These are phyloP conservation scores for Cantharis lateralis DNA, from an alignment of 2,888 invertebrate genomes.

Conservation along the genomic window DNA sequence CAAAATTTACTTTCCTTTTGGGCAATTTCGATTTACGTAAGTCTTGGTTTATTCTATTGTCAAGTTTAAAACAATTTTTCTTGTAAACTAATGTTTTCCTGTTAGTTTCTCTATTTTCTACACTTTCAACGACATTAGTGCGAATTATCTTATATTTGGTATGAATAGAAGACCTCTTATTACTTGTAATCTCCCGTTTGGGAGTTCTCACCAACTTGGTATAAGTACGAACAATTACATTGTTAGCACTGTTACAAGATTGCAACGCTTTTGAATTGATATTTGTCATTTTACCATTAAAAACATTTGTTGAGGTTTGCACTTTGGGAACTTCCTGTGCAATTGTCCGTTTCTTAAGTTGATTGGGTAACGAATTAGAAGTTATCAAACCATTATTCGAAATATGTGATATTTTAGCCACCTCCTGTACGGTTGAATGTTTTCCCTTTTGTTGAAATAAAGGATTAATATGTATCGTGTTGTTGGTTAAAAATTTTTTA, in stretches of 20 bases:
- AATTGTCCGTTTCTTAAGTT: not conserved
- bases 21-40: not conserved
- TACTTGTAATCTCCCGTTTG: not conserved
- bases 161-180: not conserved
- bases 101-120: not conserved
- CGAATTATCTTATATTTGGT: not conserved
- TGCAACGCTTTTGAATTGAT: slow-evolving; percentile 22
- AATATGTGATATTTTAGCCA: not conserved
- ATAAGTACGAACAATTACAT: not conserved
- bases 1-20: not conserved
- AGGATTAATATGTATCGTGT: slow-evolving; percentile 56
- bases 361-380: not conserved
- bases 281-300: not conserved
- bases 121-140: not conserved
- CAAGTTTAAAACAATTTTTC: not conserved
- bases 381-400: not conserved
- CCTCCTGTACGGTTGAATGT: not conserved
- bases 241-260: slow-evolving; percentile 33
- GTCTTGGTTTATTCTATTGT: not conserved
- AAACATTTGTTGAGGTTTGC: not conserved
- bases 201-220: not conserved
- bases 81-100: not conserved
- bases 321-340: not conserved
- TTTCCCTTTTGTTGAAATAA: not conserved
- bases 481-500: slow-evolving; percentile 25